These are phyloP conservation scores for Thecocarcelia acutangulata DNA, from an alignment of 2,888 invertebrate species.

Conservation along the genomic window DNA sequence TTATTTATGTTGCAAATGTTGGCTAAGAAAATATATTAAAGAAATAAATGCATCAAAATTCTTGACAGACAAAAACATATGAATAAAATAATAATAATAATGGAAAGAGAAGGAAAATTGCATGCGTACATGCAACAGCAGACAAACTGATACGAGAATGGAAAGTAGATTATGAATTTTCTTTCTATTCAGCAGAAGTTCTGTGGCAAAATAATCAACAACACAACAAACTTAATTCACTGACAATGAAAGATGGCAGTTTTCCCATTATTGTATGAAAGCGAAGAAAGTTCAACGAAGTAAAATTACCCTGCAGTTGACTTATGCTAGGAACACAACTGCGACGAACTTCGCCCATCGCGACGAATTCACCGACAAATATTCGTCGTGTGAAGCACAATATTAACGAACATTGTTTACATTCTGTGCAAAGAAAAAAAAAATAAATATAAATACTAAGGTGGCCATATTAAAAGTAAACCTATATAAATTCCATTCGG, in stretches of 20 bases:
- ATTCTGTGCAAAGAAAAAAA: too few species aligned
- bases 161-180: conserved; percentile 38
- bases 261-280: neutral
- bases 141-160: conserved; percentile 30
- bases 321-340: too few species aligned
- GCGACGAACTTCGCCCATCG: too few species aligned
- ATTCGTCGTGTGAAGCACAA: too few species aligned
- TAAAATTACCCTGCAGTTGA: neutral
- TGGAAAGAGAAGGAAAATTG: conserved; percentile 8
- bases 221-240: conserved; percentile 54
- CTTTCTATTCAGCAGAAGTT: conserved; percentile 19
- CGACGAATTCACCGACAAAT: too few species aligned
- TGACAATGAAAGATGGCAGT: conserved; percentile 59
- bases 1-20: conserved; percentile 44
- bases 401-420: too few species aligned
- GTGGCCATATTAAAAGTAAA: too few species aligned
- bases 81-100: conserved; percentile 32
- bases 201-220: conserved; percentile 41
- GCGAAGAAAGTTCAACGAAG: conserved; percentile 1
- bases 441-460: too few species aligned
- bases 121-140: conserved; percentile 18
- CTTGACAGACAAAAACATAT: conserved; percentile 60
- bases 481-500: too few species aligned
- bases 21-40: conserved; percentile 10
- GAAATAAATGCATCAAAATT: conserved; percentile 67